Evolutionary conservation across 2,797 vertebrate genomes (phyloP), one percentile per base, ranked within the genome.

Genomic region (Alauda arvensis): DNA sequence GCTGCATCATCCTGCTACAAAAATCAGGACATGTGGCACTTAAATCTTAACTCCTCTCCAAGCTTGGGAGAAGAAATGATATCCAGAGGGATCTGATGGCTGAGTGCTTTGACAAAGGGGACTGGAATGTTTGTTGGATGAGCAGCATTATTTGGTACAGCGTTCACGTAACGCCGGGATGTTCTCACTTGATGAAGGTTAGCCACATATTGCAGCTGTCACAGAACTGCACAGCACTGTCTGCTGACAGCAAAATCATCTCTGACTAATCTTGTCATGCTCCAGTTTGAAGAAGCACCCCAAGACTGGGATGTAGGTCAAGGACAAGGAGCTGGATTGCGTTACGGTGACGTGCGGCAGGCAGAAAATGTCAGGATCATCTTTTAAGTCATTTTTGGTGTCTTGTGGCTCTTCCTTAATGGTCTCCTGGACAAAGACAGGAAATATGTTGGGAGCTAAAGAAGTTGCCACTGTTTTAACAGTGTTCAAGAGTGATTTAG

Each of bases 231-330:
- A 68, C 28, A 86, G 80, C 65, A 12, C 85, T 67, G 20, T 63
- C 87, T 93, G 83, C 70, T 93, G 92, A 93, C 87, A 86, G 93
- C 91, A 91, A 67, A 92, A 93, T 92, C 75, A 75, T 89, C 85
- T 92, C 85, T 94, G 94, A 91, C 77, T 94, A 89, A 91, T 93
- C 87, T 84, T 79, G 63, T 60, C 63, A 59, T 43, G 56, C 18
- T 69, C 65, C 59, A 45, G 28, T 89, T 70, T 68, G 69, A 66
- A 82, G 74, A 83, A 93, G 65, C 69, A 77, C 26, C 81, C 7
- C n/a, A 48, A 61, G 79, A 78, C 29, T 11, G 8, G 28, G 66
- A 23, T 78, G 83, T 89, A 80, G 82, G 85, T 89, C 87, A 92
- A 89, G 89, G 92, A 93, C 88, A 77, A 77, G 91, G 90, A 77